Evolutionary conservation across 1,140 invertebrate species (phyloP).

Genomic region (Nasonia giraulti): DNA sequence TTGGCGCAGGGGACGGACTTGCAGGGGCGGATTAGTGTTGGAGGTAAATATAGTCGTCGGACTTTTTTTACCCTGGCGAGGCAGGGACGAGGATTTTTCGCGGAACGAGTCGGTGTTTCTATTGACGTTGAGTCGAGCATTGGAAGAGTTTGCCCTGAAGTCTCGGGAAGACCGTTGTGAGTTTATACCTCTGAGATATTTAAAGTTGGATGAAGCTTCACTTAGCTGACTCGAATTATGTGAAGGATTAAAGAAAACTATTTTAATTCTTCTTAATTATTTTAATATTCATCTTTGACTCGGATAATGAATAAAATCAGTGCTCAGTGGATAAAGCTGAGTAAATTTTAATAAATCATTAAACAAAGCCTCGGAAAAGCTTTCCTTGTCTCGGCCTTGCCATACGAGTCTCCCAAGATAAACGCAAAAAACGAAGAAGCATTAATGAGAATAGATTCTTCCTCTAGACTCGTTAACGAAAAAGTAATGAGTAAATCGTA

Average conservation of each 20-base stretch:
- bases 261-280: too few relatives aligned
- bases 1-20: not conserved
- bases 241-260: too few relatives aligned
- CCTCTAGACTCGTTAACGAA: too few relatives aligned
- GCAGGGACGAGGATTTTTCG: not conserved
- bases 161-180: not conserved
- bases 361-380: conserved; percentile 29
- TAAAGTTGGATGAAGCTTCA: not conserved
- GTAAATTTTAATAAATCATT: conserved; percentile 29
- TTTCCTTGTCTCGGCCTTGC: not conserved
- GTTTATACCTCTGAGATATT: not conserved
- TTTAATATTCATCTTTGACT: not conserved
- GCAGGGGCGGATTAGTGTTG: not conserved
- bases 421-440: not conserved
- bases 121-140: not conserved
- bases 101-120: not conserved
- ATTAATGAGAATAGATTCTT: too few relatives aligned
- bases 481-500: too few relatives aligned
- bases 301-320: not conserved
- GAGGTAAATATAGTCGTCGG: not conserved
- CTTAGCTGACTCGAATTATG: too few relatives aligned
- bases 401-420: not conserved
- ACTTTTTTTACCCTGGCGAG: not conserved
- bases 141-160: not conserved
- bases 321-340: not conserved